Conservation (phyloP, 2,113 vertebrate species). For the Platichthys stellatus region DNA sequence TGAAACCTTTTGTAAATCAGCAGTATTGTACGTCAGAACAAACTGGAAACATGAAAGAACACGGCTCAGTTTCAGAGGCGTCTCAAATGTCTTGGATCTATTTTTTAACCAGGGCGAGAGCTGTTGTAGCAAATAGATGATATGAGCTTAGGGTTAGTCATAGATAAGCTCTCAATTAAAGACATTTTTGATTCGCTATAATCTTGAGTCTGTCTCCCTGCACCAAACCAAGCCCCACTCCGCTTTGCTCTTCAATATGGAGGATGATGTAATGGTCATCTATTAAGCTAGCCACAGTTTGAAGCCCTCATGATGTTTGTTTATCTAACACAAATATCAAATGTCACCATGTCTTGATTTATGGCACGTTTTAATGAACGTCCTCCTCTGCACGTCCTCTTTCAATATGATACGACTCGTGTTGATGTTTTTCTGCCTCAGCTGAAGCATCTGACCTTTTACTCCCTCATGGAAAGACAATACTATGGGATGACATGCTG, state of each 20-base stretch:
- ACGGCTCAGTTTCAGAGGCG: slow-evolving; percentile 15
- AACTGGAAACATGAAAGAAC: not conserved
- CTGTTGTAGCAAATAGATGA: slow-evolving; percentile 1
- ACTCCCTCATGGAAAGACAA: slow-evolving; percentile 55
- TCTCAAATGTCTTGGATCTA: slow-evolving; percentile 40
- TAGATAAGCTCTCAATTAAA: not conserved
- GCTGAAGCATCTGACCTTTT: slow-evolving; percentile 12
- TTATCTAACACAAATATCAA: not conserved
- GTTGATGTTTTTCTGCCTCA: slow-evolving; percentile 37
- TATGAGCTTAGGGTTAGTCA: not conserved
- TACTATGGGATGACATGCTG: slow-evolving; percentile 28
- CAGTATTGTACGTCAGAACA: not conserved
- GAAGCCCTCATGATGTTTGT: not conserved
- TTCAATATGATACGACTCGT: not conserved
- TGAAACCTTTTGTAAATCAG: not conserved
- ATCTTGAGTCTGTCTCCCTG: not conserved
- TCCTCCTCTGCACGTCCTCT: not conserved
- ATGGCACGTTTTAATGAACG: not conserved
- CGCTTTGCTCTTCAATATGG: not conserved
- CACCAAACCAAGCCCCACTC: not conserved
- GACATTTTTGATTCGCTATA: not conserved
- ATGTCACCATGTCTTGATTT: not conserved
- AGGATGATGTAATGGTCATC: not conserved
- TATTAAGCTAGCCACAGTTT: not conserved
- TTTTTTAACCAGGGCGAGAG: slow-evolving; percentile 4